These are phyloP conservation scores for Caenorhabditis wallacei DNA, from an alignment of 2,888 invertebrate species.

Conservation along the genomic window DNA sequence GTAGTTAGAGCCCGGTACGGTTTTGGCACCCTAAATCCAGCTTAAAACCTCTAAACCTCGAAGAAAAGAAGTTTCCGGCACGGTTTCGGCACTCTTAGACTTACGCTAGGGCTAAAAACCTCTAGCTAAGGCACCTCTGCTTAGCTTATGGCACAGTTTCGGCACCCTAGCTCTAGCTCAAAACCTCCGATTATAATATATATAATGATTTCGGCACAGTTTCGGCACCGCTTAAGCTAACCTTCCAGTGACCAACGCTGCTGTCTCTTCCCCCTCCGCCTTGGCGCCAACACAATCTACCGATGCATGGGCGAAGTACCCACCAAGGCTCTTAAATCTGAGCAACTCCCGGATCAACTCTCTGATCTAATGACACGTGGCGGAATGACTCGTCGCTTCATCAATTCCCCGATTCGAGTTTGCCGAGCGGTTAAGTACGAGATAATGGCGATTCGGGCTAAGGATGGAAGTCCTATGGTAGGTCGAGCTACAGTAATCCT, in stretches of 20 bases:
- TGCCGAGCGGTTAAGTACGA: slow-evolving; percentile 38
- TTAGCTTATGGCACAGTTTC: no score
- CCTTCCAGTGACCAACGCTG: slow-evolving; percentile 48
- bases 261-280: slow-evolving; percentile 49
- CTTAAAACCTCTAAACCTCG: no score
- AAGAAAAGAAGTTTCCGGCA: no score
- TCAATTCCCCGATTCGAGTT: slow-evolving; percentile 17
- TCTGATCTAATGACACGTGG: slow-evolving; percentile 35
- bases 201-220: no score
- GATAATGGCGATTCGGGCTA: slow-evolving; percentile 13
- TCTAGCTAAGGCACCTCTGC: no score
- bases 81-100: no score
- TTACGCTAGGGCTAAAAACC: no score
- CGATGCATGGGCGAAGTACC: slow-evolving; percentile 50
- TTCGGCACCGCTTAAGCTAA: no score
- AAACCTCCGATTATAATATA: no score
- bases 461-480: slow-evolving; percentile 25
- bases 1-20: no score
- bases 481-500: background rate
- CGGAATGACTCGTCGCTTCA: slow-evolving; percentile 35
- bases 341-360: slow-evolving; percentile 11
- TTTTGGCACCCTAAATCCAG: no score
- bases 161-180: no score
- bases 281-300: slow-evolving; percentile 10
- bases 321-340: background rate